These are phyloP conservation scores for Aspidoscelis tigris DNA, from an alignment of 2,113 vertebrate genomes.

Conservation along the genomic window DNA sequence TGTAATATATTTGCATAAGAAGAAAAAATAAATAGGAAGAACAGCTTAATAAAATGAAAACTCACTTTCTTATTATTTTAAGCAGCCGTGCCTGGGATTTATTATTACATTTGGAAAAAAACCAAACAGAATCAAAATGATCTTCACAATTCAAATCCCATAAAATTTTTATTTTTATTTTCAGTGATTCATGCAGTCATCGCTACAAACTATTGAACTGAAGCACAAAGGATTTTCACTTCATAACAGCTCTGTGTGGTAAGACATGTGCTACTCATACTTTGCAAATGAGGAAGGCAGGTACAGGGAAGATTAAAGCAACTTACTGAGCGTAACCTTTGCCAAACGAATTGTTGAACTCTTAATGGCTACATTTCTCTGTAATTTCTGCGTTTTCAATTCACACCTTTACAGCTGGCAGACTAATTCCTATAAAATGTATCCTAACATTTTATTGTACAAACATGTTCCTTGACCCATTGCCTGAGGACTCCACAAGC, in stretches of 20 bases:
- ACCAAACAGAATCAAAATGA: not conserved
- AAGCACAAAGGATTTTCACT: constrained; percentile 5
- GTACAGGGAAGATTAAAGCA: constrained; percentile 6
- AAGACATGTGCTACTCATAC: constrained; percentile 2
- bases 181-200: constrained; percentile 2
- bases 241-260: not conserved
- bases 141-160: constrained; percentile 28
- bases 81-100: constrained; percentile 56
- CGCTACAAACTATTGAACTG: not conserved
- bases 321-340: constrained; percentile 25
- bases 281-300: not conserved
- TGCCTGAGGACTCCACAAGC: not conserved
- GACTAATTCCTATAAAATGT: not conserved
- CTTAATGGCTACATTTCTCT: not conserved
- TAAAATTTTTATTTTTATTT: not conserved
- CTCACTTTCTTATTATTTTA: constrained; percentile 64
- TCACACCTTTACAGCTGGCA: not conserved
- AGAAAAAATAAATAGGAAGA: constrained; percentile 46
- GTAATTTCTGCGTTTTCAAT: not conserved
- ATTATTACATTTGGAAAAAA: constrained; percentile 42
- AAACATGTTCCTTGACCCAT: not conserved
- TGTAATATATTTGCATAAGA: constrained; percentile 12
- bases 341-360: not conserved
- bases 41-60: constrained; percentile 61
- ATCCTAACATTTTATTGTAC: not conserved